Base-by-base conservation (phyloP, 2,888 invertebrate species). In the Leucozona laternaria region DNA sequence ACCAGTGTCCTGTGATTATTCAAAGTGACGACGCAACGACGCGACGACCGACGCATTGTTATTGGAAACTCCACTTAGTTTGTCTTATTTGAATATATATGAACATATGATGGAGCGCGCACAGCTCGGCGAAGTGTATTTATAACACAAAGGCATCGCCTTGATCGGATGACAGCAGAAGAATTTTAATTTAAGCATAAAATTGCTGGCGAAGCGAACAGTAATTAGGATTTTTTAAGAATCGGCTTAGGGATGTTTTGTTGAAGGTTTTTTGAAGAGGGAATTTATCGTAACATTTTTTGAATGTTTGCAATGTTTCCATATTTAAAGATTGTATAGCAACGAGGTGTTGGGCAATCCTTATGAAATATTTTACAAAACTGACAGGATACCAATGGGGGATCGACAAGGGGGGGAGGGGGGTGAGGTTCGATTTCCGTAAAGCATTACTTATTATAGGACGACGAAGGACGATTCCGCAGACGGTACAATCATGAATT, bases 101-200 rank as follows among this genome's bases (percentile, higher is more conserved):
- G n/a, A n/a, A 62, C n/a, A 15, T 31, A 57, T 28, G 50, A 31
- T 28, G 31, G 64, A 31, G 53, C 13, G 55, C 31, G 15, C 15
- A 53, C 15, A 53, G 34, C 48, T 22, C 22, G 6, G 17, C 37
- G 22, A 50, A 11, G 45, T 17, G 17, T 50, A 34, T 80, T 50
- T 66, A 37, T 57, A 37, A 22, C 17, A 43, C 58, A 68, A 43
- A 50, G 55, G 37, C 70, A 40, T 50, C 37, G 78, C 40, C 34
- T 50, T 5, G 40, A 57, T 28, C 20, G 25, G 48, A 71, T 68
- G 71, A 64, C 66, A 25, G 71, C 71, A 48, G 31, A 72, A 60
- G 82, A 82, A 82, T 82, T 82, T 82, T 72, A 77, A 82, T 82
- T 82, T 57, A 78, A 72, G 78, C 57, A 73, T 66, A 1, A 57